Conservation (phyloP, 53 echinoderm and acorn worm genomes). For the Antedon mediterranea region DNA sequence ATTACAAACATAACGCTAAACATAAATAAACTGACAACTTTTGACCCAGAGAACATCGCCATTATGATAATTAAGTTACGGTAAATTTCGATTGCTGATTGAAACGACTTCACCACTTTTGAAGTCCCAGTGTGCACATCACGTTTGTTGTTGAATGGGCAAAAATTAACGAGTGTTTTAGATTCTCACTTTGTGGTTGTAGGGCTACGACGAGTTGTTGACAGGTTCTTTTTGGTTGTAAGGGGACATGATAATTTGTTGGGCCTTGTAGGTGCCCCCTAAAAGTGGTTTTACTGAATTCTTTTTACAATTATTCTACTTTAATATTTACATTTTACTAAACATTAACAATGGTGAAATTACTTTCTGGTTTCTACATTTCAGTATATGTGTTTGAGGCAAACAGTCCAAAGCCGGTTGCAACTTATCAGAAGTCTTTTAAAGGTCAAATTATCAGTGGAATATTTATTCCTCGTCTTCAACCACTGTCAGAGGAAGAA, state of each 20-base stretch:
- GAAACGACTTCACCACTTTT: conserved; percentile 14
- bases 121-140: conserved; percentile 61
- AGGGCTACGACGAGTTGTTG: conserved; percentile 2
- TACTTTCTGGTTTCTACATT: not conserved
- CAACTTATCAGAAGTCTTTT: conserved; percentile 12
- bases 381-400: conserved; percentile 71
- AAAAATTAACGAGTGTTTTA: conserved; percentile 39
- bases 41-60: conserved; percentile 28
- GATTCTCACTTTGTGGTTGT: conserved; percentile 23
- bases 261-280: too few species aligned
- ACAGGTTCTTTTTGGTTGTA: conserved; percentile 4
- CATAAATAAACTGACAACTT: conserved; percentile 52
- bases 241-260: too few species aligned
- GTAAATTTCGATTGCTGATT: conserved; percentile 76
- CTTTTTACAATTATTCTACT: not conserved
- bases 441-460: conserved; percentile 24
- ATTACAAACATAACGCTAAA: conserved; percentile 32
- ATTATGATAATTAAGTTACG: conserved; percentile 51
- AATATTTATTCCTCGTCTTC: conserved; percentile 34
- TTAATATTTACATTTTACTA: not conserved
- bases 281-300: too few species aligned
- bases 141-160: conserved; percentile 29
- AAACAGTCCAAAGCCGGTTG: conserved; percentile 30
- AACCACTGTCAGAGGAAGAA: not conserved
- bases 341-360: not conserved